These are phyloP conservation scores for Eumeta japonica DNA, from an alignment of 1,140 invertebrate species.

Conservation along the genomic window DNA sequence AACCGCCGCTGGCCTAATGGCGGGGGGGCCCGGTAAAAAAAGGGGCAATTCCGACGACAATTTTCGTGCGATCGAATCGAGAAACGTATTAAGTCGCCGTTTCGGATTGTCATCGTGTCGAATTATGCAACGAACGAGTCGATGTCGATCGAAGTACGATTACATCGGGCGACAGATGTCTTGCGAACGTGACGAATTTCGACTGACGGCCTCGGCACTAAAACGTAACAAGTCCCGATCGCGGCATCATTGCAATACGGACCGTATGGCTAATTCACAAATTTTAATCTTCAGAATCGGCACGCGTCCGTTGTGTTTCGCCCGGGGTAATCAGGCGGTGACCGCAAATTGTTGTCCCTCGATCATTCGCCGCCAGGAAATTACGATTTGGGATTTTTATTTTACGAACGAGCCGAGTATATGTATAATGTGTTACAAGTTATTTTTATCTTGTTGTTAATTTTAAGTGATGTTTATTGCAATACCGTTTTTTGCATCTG, in stretches of 20 bases:
- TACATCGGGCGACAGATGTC: slow-evolving; percentile 50
- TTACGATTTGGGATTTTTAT: slow-evolving; percentile 55
- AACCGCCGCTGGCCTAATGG: too few relatives aligned
- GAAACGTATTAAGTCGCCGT: too few relatives aligned
- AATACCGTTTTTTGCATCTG: neutral
- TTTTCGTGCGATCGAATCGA: too few relatives aligned
- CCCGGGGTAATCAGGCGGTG: slow-evolving; percentile 45
- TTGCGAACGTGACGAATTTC: slow-evolving; percentile 53
- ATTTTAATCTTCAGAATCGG: slow-evolving; percentile 8
- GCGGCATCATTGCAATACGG: slow-evolving; percentile 8
- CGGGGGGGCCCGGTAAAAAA: too few relatives aligned
- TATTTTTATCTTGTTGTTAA: neutral
- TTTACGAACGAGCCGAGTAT: slow-evolving; percentile 31
- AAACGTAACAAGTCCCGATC: slow-evolving; percentile 15
- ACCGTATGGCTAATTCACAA: slow-evolving; percentile 10
- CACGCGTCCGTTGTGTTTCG: slow-evolving; percentile 17
- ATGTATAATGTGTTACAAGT: slow-evolving; percentile 6
- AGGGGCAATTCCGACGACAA: too few relatives aligned
- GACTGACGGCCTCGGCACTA: slow-evolving; percentile 26
- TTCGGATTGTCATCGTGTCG: slow-evolving; percentile 45
- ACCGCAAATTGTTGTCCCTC: slow-evolving; percentile 56
- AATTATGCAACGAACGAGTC: slow-evolving; percentile 32
- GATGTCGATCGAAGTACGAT: slow-evolving; percentile 41
- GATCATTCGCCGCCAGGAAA: slow-evolving; percentile 49
- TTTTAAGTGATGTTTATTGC: neutral